A percentile compares a stretch with the other conserved stretches of the same genome.
These are phyloP conservation scores for Conchocele bisecta DNA, from an alignment of 2,888 invertebrate genomes.

Conservation along the genomic window DNA sequence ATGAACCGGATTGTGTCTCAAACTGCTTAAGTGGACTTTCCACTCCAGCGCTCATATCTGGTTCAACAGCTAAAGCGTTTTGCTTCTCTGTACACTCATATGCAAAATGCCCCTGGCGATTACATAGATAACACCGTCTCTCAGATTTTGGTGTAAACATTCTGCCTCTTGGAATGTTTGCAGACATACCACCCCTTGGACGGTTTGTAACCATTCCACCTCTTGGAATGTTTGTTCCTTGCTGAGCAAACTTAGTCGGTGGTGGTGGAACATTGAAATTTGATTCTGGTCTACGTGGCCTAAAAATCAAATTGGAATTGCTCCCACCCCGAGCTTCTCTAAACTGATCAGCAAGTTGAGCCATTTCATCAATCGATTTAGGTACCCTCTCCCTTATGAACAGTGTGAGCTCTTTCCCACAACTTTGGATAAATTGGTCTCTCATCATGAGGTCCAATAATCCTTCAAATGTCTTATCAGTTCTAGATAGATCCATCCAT, in stretches of 20 bases:
- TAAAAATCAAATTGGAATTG: background rate
- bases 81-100: slow-evolving; percentile 6
- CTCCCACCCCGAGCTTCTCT: slow-evolving; percentile 11
- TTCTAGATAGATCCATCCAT: slow-evolving; percentile 25
- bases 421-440: slow-evolving; percentile 22
- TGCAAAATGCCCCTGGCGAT: slow-evolving; percentile 1
- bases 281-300: background rate
- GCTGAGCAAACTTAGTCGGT: background rate
- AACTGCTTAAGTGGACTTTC: too few species aligned
- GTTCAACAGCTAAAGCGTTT: background rate
- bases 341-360: slow-evolving; percentile 25
- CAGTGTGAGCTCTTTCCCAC: slow-evolving; percentile 8
- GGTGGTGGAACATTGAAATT: background rate
- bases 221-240: too few species aligned
- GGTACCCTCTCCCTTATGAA: slow-evolving; percentile 9
- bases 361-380: slow-evolving; percentile 15
- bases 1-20: too few species aligned
- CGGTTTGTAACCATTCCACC: too few species aligned
- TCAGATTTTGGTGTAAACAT: background rate
- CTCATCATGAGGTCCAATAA: slow-evolving; percentile 19
- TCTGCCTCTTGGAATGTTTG: background rate
- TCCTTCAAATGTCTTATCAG: slow-evolving; percentile 9
- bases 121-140: slow-evolving; percentile 4
- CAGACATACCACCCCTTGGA: too few species aligned
- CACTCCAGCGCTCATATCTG: background rate